phyloP scores from a whole-genome alignment of 2,113 vertebrate species.

The Platanista minor region DNA sequence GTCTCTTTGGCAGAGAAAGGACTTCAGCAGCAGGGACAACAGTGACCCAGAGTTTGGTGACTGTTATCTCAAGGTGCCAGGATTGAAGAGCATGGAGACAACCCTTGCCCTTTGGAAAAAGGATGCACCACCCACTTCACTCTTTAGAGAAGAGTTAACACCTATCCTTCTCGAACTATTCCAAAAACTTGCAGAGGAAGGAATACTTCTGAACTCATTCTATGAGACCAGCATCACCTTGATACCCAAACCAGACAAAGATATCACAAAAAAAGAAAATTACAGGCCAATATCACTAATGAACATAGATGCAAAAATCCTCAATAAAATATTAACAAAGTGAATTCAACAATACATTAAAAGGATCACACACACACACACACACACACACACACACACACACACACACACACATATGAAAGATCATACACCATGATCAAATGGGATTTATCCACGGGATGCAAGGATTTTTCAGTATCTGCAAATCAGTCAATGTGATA shows the following conservation, averaged over 20 bases:
- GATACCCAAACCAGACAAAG: no score
- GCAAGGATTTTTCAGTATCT: not conserved
- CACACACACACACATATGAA: not conserved
- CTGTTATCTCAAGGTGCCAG: not conserved
- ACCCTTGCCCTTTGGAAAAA: slow-evolving; percentile 1
- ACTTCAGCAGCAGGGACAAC: not conserved
- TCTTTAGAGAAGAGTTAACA: not conserved
- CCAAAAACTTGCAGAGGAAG: not conserved
- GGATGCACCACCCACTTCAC: not conserved
- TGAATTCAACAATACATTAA: not conserved
- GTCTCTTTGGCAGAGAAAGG: not conserved
- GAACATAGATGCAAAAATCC: no score
- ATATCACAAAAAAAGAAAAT: no score
- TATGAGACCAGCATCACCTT: no score
- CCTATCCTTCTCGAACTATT: not conserved
- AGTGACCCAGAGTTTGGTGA: not conserved
- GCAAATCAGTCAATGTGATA: not conserved
- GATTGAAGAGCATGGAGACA: not conserved
- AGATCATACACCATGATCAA: not conserved
- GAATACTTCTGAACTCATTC: not conserved
- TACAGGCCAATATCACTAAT: no score
- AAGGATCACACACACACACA: not conserved
- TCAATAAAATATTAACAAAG: not conserved
- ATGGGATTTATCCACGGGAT: not conserved
- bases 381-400: not conserved